These are phyloP conservation scores for Rhinopomastus cyanomelas DNA, from an alignment of 2,113 vertebrate species.

Conservation along the genomic window DNA sequence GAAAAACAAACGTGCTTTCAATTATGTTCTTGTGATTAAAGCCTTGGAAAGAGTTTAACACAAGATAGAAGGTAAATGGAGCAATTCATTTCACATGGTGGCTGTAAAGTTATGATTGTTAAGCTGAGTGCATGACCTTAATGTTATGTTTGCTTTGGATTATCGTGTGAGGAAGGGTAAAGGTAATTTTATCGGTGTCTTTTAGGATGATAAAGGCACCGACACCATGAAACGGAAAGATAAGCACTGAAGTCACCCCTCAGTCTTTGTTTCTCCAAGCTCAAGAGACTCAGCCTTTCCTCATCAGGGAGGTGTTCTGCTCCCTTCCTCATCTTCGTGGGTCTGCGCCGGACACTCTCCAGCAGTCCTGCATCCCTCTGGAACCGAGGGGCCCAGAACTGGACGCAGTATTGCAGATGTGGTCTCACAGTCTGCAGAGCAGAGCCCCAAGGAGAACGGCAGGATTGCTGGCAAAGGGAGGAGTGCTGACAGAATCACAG, in stretches of 20 bases:
- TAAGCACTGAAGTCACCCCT: too few species aligned
- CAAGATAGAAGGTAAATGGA: background rate
- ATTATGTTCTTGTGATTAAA: background rate
- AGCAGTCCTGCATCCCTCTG: too few species aligned
- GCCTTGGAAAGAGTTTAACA: background rate
- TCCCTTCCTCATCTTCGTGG: too few species aligned
- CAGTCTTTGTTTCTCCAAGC: too few species aligned
- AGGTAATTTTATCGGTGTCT: background rate
- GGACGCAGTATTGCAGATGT: too few species aligned
- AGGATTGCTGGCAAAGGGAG: background rate
- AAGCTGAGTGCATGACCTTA: background rate
- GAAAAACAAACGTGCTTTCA: background rate
- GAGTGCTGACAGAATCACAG: too few species aligned
- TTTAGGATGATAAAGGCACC: background rate
- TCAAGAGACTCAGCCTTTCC: too few species aligned
- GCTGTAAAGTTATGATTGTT: background rate
- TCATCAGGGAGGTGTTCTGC: too few species aligned
- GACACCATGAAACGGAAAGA: background rate
- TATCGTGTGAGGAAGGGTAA: background rate
- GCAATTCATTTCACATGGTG: background rate
- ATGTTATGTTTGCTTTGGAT: background rate
- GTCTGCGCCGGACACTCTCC: too few species aligned
- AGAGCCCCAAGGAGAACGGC: background rate
- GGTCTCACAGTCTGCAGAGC: background rate
- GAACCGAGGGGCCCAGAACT: too few species aligned